A percentile compares a stretch with the other conserved stretches of the same genome.
These are phyloP conservation scores for Scaptomyza reducta DNA, from an alignment of 2,888 invertebrate species.

Conservation along the genomic window DNA sequence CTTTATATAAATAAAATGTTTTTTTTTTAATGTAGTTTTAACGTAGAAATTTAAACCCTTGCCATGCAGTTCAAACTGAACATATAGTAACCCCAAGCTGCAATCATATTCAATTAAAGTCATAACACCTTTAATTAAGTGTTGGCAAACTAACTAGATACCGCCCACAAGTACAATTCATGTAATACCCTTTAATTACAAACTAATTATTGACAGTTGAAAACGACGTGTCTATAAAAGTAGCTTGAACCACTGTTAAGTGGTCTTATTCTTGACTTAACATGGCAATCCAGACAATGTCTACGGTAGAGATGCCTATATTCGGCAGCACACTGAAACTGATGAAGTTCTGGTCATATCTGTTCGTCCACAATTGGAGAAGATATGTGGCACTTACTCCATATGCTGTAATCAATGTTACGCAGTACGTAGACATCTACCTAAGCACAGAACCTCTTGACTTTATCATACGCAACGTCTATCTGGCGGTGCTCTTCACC, in stretches of 20 bases:
- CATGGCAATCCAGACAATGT: conserved; percentile 51
- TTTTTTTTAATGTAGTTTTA: not conserved
- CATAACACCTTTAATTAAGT: conserved; percentile 41
- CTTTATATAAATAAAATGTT: too few relatives aligned
- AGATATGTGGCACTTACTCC: conserved; percentile 76
- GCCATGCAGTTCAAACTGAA: not conserved
- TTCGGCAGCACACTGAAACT: conserved; percentile 67
- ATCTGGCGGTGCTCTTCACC: conserved; percentile 74
- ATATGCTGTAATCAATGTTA: conserved; percentile 56
- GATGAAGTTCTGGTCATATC: conserved; percentile 79
- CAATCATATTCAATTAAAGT: conserved; percentile 26
- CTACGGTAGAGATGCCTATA: conserved; percentile 71
- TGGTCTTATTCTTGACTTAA: conserved; percentile 17
- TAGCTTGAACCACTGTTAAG: not conserved
- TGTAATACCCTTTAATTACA: conserved; percentile 55
- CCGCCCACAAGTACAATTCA: conserved; percentile 23
- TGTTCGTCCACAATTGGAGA: conserved; percentile 78
- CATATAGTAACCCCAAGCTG: not conserved
- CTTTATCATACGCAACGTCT: conserved; percentile 74
- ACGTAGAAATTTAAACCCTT: not conserved
- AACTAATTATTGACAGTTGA: conserved; percentile 34
- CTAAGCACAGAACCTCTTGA: conserved; percentile 69
- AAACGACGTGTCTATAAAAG: conserved; percentile 37
- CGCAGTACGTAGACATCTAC: conserved; percentile 76
- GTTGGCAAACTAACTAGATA: conserved; percentile 57